Evolutionary conservation across 2,888 invertebrate genomes (phyloP), one percentile per base, ranked within the genome.

Genomic region (Epicampocera succincta): DNA sequence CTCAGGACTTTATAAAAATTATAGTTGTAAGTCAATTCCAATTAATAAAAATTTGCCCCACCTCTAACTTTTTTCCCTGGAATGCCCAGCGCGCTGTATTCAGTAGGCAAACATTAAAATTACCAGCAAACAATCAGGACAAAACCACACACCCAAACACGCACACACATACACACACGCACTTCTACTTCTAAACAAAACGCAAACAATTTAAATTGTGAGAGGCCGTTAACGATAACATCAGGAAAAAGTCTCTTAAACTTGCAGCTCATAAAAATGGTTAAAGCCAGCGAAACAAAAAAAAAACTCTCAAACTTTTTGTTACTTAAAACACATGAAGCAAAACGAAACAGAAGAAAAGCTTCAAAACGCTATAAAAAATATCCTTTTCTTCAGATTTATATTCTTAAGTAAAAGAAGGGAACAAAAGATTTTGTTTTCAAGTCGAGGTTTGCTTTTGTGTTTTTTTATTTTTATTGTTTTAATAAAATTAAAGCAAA

Each of bases 401-500:
- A 3, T 15, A 33, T 29, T n/a, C 13, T 19, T 9, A 21, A 19
- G 0, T 9, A 9, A 54, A 61, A 33, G 25, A 12, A 44, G 44
- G 17, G 15, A 17, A 38, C 12, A 52, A 50, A 38, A 66, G 29
- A 21, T 69, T 61, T 76, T 52, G 2, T 1, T 50, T 46, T 38
- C 19, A n/a, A 5, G 19, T 40, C 11, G n/a, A 1, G 17, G 13
- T 63, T 71, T n/a, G 17, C 60, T 46, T 40, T 56, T 52, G 44
- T 42, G 12, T 52, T 44, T 40, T n/a, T n/a, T n/a, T n/a, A n/a
- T n/a, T n/a, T n/a, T n/a, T n/a, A n/a, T n/a, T n/a, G n/a, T n/a
- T n/a, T 38, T 54, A 71, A 71, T 75, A 44, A 61, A 80, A 72
- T 71, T 72, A 60, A 76, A 80, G 60, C 54, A 68, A 80, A 76